Base-by-base conservation (phyloP, 92 coral and sea anemone species). In the Zoanthus gigantus region DNA sequence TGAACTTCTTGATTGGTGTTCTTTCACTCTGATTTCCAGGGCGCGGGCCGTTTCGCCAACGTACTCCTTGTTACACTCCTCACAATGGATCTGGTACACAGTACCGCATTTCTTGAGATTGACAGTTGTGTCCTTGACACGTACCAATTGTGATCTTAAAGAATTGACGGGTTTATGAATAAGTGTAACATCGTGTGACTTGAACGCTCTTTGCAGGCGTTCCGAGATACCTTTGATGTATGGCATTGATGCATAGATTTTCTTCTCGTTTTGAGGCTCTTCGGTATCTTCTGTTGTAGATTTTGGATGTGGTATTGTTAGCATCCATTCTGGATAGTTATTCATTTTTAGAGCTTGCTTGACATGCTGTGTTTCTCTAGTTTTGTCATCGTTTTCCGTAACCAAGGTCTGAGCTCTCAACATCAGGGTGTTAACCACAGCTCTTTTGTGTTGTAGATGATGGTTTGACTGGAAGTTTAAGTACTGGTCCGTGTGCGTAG, bases 361-460 rank as follows among this genome's bases (percentile, higher is more conserved):
- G 68, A 84, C 88, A 74, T 84, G 82, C 69, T 84, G 79, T 71
- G 65, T 84, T 74, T 72, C 88, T 57, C 71, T 66, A 60, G 52
- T 66, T 57, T 72, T 79, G 84, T 57, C 71, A 57, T 57, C 71
- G 71, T 79, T 79, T 60, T 79, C 84, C 71, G 84, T 66, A 79
- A 79, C 69, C 85, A 80, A 80, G 85, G 85, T 80, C 85, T 80
- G 85, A 80, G 85, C 85, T 80, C 85, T 80, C 74, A 80, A 61
- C 85, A 80, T 54, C 72, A 82, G 86, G 57, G 75, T 66, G 86
- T 82, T 13, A 82, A 82, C 86, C 57, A 82, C 86, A 82, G 86
- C 86, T 82, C 86, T 82, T 82, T 82, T 63, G 68, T 82, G 86
- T 68, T 74, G 58, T 74, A 65, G 52, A 65, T 82, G 57, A 37